Percentiles rank a stretch among this genome's conserved stretches.
Conservation (phyloP, 2,797 vertebrate species). For the Diplodus puntazzo region DNA sequence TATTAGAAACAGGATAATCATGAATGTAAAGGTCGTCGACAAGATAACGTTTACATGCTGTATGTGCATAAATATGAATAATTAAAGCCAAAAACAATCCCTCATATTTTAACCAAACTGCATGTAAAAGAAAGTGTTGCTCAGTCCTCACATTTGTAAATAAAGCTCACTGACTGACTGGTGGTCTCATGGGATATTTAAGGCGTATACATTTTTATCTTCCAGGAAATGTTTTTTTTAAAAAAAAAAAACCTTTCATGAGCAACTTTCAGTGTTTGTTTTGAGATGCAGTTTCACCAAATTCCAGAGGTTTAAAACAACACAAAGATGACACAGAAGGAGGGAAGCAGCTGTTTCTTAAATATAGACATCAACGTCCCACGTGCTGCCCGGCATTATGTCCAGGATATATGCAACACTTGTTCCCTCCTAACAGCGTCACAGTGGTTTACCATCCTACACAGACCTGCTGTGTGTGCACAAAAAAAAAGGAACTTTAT, state of each 20-base stretch:
- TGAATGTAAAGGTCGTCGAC: not conserved
- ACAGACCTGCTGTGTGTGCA: conserved; percentile 57
- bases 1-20: not conserved
- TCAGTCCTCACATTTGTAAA: not conserved
- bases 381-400: conserved; percentile 1
- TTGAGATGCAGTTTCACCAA: not conserved
- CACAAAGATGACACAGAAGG: conserved; percentile 12
- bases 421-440: conserved; percentile 31
- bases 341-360: conserved; percentile 8
- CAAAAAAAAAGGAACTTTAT: conserved; percentile 45
- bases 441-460: conserved; percentile 37
- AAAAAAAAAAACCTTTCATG: not conserved
- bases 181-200: too few relatives aligned
- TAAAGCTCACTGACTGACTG: not conserved
- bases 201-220: too few relatives aligned
- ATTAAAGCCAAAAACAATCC: not conserved
- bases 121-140: too few relatives aligned
- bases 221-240: too few relatives aligned
- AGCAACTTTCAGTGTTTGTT: not conserved
- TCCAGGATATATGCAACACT: conserved; percentile 39
- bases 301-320: conserved; percentile 20
- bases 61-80: not conserved
- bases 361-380: conserved; percentile 29
- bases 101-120: too few relatives aligned
- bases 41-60: not conserved